A percentile compares a stretch with the other conserved stretches of the same genome.
phyloP scores from a whole-genome alignment of 2,113 vertebrate genomes.

The Osmerus mordax region DNA sequence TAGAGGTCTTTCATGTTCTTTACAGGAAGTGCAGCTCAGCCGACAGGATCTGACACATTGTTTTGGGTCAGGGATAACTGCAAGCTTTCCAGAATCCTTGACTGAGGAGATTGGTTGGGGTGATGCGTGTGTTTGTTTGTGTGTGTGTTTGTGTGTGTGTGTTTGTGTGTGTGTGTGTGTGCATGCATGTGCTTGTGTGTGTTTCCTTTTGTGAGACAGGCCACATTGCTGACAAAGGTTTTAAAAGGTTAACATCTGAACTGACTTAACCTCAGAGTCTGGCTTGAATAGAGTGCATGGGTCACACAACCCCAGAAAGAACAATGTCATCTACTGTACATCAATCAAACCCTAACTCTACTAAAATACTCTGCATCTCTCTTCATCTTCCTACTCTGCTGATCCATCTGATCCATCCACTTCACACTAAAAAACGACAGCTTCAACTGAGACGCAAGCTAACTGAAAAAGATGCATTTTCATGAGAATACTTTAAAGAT shows the following conservation, averaged over 20 bases:
- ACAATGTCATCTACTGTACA: no score
- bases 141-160: background rate
- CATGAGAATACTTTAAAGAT: no score
- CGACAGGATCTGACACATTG: conserved; percentile 36
- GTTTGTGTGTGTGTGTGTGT: conserved; percentile 10
- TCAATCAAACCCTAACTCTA: no score
- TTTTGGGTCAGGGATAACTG: conserved; percentile 35
- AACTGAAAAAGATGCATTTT: no score
- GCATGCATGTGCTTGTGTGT: background rate
- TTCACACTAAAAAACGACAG: no score
- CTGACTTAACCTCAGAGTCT: conserved; percentile 59
- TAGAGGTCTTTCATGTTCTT: conserved; percentile 49
- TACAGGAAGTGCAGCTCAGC: conserved; percentile 34
- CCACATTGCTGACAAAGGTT: conserved; percentile 52
- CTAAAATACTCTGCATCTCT: no score
- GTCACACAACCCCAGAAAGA: background rate
- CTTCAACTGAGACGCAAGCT: no score
- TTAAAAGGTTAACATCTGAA: conserved; percentile 59
- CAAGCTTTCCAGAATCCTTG: conserved; percentile 23
- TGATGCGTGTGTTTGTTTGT: conserved; percentile 11
- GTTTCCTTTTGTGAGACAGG: no score
- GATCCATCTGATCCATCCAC: no score
- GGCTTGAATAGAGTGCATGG: conserved; percentile 48
- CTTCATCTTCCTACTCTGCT: no score
- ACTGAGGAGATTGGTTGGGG: no score